These are phyloP conservation scores for Papilio protenor DNA, from an alignment of 2,888 invertebrate species.

Conservation along the genomic window DNA sequence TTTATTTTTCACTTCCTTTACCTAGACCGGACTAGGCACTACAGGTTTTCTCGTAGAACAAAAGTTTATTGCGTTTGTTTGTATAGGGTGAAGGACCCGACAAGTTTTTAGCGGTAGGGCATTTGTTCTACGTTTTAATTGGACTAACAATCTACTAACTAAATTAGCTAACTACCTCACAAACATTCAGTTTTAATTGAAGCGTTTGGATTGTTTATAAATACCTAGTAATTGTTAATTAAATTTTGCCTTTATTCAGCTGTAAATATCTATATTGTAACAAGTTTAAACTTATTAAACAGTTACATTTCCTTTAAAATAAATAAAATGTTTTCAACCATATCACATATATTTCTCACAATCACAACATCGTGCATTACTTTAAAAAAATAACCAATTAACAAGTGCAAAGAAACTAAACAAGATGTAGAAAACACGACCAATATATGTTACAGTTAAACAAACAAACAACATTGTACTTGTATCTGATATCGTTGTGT, in stretches of 20 bases:
- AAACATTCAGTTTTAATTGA: conserved; percentile 39
- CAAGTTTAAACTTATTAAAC: too few relatives aligned
- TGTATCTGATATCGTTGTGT: conserved; percentile 19
- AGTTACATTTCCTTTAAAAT: too few relatives aligned
- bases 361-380: too few relatives aligned
- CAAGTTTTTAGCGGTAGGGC: conserved; percentile 43
- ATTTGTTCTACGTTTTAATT: conserved; percentile 44
- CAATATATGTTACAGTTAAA: neutral
- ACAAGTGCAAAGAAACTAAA: neutral
- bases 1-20: conserved; percentile 13
- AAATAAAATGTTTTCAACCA: too few relatives aligned
- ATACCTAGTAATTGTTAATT: conserved; percentile 27
- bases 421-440: neutral
- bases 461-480: neutral
- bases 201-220: conserved; percentile 32
- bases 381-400: too few relatives aligned
- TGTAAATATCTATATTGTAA: neutral
- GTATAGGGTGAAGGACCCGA: conserved; percentile 40
- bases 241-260: neutral
- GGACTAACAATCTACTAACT: conserved; percentile 41
- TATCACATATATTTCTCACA: too few relatives aligned
- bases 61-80: conserved; percentile 38
- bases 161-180: conserved; percentile 43
- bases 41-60: conserved; percentile 41
- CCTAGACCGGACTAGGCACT: conserved; percentile 23